Evolutionary conservation across 2,113 vertebrate genomes (phyloP).

Genomic region (Sitta europaea): DNA sequence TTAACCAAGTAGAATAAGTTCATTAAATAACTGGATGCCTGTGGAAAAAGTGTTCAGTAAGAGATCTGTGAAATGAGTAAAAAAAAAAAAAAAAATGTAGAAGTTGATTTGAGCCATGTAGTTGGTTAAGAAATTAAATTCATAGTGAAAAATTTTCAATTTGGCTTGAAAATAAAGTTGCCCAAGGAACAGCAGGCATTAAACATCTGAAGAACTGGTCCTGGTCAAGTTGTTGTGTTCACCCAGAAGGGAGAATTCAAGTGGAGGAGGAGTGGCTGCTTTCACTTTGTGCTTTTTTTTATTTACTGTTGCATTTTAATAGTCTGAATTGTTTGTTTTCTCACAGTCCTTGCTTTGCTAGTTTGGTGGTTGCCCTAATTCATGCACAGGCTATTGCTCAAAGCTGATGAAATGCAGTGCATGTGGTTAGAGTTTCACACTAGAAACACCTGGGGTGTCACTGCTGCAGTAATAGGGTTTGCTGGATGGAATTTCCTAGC

Average conservation of each 20-base stretch:
- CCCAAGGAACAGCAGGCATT: not conserved
- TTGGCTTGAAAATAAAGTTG: not conserved
- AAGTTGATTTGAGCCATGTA: not conserved
- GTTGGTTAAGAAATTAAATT: not conserved
- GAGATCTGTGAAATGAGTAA: not conserved
- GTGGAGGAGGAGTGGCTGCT: not conserved
- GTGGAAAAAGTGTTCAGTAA: not conserved
- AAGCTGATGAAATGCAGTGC: not conserved
- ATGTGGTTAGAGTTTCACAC: not conserved
- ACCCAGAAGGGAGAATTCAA: not conserved
- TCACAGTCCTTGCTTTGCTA: not conserved
- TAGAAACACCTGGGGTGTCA: not conserved
- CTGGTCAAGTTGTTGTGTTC: not conserved
- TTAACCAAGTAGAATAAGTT: not conserved
- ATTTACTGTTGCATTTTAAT: not conserved
- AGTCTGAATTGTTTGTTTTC: not conserved
- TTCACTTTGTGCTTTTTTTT: not conserved
- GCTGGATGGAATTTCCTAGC: not conserved
- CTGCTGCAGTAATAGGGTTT: not conserved
- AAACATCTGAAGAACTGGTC: not conserved
- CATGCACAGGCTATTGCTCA: not conserved
- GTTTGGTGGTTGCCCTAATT: not conserved
- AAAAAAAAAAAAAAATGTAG: not conserved
- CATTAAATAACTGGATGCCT: not conserved
- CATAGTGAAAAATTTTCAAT: not conserved